Percentiles rank a stretch among this genome's conserved stretches.
Conservation (phyloP, 2,113 vertebrate genomes). For the Dipodomys spectabilis region DNA sequence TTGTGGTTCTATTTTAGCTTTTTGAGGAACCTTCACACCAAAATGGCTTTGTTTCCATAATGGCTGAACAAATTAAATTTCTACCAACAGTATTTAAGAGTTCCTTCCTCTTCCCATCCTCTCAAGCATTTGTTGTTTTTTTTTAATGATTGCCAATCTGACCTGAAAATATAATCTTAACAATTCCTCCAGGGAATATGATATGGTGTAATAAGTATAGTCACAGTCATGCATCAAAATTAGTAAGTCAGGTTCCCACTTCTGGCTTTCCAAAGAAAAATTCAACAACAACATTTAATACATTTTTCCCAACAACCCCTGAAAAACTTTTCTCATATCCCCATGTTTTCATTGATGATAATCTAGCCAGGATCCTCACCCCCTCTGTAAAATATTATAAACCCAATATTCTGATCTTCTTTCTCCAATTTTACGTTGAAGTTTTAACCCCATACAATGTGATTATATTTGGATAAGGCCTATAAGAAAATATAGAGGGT, state of each 20-base stretch:
- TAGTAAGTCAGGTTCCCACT: background rate
- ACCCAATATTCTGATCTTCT: background rate
- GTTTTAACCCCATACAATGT: background rate
- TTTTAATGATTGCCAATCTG: too few relatives aligned
- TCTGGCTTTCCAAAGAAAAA: background rate
- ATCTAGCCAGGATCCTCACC: background rate
- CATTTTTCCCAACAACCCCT: background rate
- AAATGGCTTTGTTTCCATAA: too few relatives aligned
- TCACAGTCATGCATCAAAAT: background rate
- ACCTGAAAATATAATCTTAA: background rate
- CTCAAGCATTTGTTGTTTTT: too few relatives aligned
- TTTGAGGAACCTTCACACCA: too few relatives aligned
- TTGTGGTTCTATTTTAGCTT: too few relatives aligned
- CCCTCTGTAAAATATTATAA: background rate
- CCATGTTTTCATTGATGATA: background rate
- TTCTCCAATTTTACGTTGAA: background rate
- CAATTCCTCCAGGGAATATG: background rate
- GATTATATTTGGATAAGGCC: background rate
- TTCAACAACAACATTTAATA: background rate
- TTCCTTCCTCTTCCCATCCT: too few relatives aligned
- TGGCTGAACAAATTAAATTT: too few relatives aligned
- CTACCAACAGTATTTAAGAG: too few relatives aligned
- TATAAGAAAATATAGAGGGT: constrained; percentile 1
- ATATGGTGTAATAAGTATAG: background rate
- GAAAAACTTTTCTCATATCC: background rate